phyloP scores from a whole-genome alignment of 2,797 vertebrate species.

The Pseudomugil tenellus region DNA sequence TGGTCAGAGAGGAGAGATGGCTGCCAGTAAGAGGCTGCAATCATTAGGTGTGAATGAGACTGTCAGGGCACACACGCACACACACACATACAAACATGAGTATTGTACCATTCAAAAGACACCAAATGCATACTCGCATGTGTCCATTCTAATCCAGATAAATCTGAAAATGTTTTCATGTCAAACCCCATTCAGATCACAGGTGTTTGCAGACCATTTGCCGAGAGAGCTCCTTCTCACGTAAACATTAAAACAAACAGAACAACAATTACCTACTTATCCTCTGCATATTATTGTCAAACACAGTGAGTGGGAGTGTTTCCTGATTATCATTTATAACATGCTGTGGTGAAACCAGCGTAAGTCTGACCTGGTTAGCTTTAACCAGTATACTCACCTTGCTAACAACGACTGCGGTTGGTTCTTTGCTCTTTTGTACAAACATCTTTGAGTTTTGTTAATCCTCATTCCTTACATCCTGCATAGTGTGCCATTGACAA shows the following conservation, averaged over 20 bases:
- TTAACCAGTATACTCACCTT: background rate
- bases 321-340: background rate
- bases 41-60: slow-evolving; percentile 79
- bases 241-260: slow-evolving; percentile 21
- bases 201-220: slow-evolving; percentile 21
- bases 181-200: slow-evolving; percentile 12
- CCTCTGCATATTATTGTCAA: background rate
- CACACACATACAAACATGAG: slow-evolving; percentile 11
- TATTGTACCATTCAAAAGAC: slow-evolving; percentile 27
- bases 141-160: slow-evolving; percentile 16
- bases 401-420: background rate
- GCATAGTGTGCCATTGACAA: too few species aligned
- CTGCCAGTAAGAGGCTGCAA: slow-evolving; percentile 60
- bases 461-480: background rate
- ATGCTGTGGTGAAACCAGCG: background rate
- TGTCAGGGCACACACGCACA: slow-evolving; percentile 19
- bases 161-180: slow-evolving; percentile 38
- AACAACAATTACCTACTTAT: slow-evolving; percentile 3
- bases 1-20: slow-evolving; percentile 70
- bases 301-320: background rate
- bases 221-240: background rate
- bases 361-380: background rate
- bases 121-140: slow-evolving; percentile 1
- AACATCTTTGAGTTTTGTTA: too few species aligned
- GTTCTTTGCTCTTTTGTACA: too few species aligned